phyloP scores from a whole-genome alignment of 2,888 invertebrate species.

The Apodemia zela region DNA sequence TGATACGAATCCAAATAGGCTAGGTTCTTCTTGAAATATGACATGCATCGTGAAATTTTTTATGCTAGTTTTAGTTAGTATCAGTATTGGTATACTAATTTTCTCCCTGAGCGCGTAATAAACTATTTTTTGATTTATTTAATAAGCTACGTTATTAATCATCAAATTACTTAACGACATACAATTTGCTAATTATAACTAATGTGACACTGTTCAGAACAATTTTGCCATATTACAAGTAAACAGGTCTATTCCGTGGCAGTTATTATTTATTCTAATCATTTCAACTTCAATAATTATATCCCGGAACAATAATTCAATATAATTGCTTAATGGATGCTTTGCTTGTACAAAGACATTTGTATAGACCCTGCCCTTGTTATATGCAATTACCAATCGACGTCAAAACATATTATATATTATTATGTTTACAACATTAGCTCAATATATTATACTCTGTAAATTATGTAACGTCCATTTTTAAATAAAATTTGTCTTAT shows the following conservation, averaged over 20 bases:
- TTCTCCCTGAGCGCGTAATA: too few relatives aligned
- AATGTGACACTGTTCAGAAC: conserved; percentile 28
- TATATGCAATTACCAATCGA: conserved; percentile 43
- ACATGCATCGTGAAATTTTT: too few relatives aligned
- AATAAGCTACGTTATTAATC: not conserved
- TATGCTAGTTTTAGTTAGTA: too few relatives aligned
- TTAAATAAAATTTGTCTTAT: not conserved
- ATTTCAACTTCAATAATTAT: conserved; percentile 54
- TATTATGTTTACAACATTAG: not conserved
- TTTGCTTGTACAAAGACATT: conserved; percentile 47
- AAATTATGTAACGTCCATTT: not conserved
- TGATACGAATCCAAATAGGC: too few relatives aligned
- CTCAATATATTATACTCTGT: not conserved
- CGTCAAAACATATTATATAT: conserved; percentile 11
- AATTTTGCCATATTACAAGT: conserved; percentile 45
- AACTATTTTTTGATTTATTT: too few relatives aligned
- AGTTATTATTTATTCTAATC: conserved; percentile 43
- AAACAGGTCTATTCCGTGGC: conserved; percentile 46
- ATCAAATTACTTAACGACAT: not conserved
- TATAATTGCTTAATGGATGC: conserved; percentile 66
- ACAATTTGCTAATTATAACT: not conserved
- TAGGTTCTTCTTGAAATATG: too few relatives aligned
- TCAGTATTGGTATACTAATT: too few relatives aligned
- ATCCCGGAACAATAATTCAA: conserved; percentile 54
- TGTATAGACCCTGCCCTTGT: conserved; percentile 45